These are phyloP conservation scores for Crenuchus spilurus DNA, from an alignment of 2,797 vertebrate genomes.

Conservation along the genomic window DNA sequence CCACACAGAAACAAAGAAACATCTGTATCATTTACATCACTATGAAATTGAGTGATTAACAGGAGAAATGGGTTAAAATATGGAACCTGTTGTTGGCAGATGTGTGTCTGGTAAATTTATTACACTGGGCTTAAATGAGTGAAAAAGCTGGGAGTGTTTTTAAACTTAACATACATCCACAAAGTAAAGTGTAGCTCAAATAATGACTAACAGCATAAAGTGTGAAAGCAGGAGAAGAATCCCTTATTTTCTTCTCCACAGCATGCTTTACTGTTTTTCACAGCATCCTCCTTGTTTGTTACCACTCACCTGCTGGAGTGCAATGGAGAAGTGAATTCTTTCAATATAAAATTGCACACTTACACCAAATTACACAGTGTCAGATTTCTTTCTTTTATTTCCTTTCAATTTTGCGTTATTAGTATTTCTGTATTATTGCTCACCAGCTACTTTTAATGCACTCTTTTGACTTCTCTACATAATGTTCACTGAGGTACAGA, in stretches of 20 bases:
- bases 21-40: too few relatives aligned
- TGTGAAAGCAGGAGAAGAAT: neutral
- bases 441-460: neutral
- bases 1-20: too few relatives aligned
- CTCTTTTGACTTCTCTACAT: neutral
- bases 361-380: neutral
- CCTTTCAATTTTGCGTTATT: neutral
- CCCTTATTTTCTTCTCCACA: slow-evolving; percentile 2
- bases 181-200: neutral
- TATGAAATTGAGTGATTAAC: too few relatives aligned
- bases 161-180: neutral
- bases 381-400: neutral
- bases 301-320: slow-evolving; percentile 22
- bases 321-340: neutral
- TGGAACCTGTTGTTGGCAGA: too few relatives aligned
- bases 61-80: too few relatives aligned
- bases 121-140: too few relatives aligned
- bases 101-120: too few relatives aligned
- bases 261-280: neutral
- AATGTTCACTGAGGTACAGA: neutral
- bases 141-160: too few relatives aligned
- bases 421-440: neutral
- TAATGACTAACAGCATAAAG: slow-evolving; percentile 1
- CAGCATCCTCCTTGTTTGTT: neutral
- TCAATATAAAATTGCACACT: neutral